Base-by-base conservation (phyloP, 1,140 invertebrate species). In the Wasmannia auropunctata region DNA sequence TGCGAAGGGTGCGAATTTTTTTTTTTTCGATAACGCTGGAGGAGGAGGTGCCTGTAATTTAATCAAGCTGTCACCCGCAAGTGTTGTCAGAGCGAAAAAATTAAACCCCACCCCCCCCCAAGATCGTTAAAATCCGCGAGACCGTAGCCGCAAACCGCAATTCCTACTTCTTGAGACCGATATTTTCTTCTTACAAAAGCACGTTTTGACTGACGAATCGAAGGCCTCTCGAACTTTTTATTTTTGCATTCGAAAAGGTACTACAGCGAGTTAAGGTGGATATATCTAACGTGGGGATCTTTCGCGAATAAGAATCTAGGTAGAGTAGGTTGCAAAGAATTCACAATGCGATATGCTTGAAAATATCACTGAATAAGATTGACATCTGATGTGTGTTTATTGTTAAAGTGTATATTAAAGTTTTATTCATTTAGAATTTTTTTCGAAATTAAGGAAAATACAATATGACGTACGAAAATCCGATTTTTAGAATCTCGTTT, bases 181-280 rank as follows among this genome's bases (percentile, higher is more conserved):
- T 65, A 46, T 49, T 11, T 8, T 37, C n/a, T n/a, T 2, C 31
- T 16, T 34, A 69, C 6, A 16, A 31, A 63, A 80, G 43, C 49
- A 51, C 34, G 37, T 31, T 63, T 63, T 46, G 63, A 7, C n/a
- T 43, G 22, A 65, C 37, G n/a, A 14, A 81, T 72, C 7, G 40
- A 58, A 58, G 51, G 37, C 14, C 56, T 58, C 51, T 43, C 14
- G 6, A 43, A n/a, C 56, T 58, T 81, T 83, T 43, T 58, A 22
- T 58, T 58, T n/a, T 37, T 37, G 14, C 19, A 51, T 58, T 58
- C n/a, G 0, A 54, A 19, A 43, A 72, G 11, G 11, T 46, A 40
- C 22, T 28, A 51, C 43, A 80, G 11, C 25, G 37, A n/a, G 37
- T 72, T 72, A 83, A 83, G 51, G 19, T 51, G n/a, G 51, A 60